phyloP scores from a whole-genome alignment of 2,113 vertebrate species.

The Amphiprion ocellaris region DNA sequence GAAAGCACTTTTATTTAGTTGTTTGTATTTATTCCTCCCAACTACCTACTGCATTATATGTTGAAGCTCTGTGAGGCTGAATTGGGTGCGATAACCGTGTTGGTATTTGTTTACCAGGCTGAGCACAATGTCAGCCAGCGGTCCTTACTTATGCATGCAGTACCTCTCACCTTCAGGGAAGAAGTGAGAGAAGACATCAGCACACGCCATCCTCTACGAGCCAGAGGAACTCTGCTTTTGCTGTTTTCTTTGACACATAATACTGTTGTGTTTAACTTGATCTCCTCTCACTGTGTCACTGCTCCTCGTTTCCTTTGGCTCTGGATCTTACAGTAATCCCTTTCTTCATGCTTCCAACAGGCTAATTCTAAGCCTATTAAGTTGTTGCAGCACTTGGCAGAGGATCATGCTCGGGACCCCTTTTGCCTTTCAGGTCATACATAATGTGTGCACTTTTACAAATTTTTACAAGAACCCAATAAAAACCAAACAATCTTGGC shows the following conservation, averaged over 20 bases:
- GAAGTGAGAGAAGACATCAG: constrained; percentile 52
- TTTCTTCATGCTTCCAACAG: constrained; percentile 72
- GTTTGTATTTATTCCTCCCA: constrained; percentile 30
- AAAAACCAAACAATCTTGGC: constrained; percentile 38
- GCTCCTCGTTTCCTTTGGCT: constrained; percentile 59
- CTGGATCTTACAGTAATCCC: constrained; percentile 74
- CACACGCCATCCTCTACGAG: constrained; percentile 53
- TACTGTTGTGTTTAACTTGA: constrained; percentile 72
- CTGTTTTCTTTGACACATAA: constrained; percentile 52
- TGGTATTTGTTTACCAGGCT: constrained; percentile 47
- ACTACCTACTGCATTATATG: constrained; percentile 23
- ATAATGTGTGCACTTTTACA: constrained; percentile 59
- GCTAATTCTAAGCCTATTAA: constrained; percentile 80
- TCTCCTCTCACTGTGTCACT: constrained; percentile 71
- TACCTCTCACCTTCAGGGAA: constrained; percentile 69
- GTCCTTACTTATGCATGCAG: constrained; percentile 52
- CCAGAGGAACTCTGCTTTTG: constrained; percentile 50
- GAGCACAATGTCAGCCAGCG: constrained; percentile 51
- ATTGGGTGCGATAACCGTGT: constrained; percentile 38
- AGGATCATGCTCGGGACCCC: constrained; percentile 51
- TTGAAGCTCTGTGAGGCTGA: constrained; percentile 36
- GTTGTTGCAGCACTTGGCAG: constrained; percentile 67
- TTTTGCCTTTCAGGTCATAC: constrained; percentile 70
- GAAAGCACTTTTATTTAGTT: constrained; percentile 57
- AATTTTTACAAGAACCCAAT: constrained; percentile 21